Base-by-base conservation (phyloP, 2,888 invertebrate genomes). In the Drosophila anomalipes region DNA sequence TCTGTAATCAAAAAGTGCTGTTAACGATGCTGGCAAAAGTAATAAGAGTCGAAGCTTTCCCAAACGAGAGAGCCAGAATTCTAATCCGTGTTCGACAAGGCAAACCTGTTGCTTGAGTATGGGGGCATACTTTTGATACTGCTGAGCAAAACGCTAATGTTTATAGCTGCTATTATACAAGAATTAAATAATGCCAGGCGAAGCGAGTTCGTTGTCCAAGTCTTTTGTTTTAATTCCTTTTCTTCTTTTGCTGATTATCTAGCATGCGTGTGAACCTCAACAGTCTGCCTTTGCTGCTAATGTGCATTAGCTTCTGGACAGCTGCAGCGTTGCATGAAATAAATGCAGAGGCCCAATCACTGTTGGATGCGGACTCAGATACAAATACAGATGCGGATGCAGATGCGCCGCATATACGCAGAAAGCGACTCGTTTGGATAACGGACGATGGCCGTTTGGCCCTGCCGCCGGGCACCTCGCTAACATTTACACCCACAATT, bases 371-470 rank as follows among this genome's bases (percentile, higher is more conserved):
- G 60, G 87, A 89, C 57, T 79, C 77, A 14, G 52, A 71, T 22
- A 37, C 67, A 39, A 66, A 73, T 32, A 39, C 57, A 10, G 39
- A 41, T 9, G 30, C 49, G 5, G 52, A 52, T 35, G 22, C 16
- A 4, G 74, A 82, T 41, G 49, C 73, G 7, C 94, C 95, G 44
- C 97, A 97, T 93, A 96, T 96, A 49, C 94, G 97, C 74, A 96
- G 96, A 92, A 97, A 97, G 92, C 95, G 97, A 90, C 94, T 97
- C 83, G 94, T 97, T 52, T 97, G 97, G 97, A 95, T 97, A 77
- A 97, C 97, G 14, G 96, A 97, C 79, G 97, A 97, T 92, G 97
- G 97, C 2, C 94, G 97, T 9, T 93, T 97, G 86, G 97, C 97
- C 0, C 92, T 97, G 80, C 97, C 97, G 2, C 97, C 97, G 0